Base-by-base conservation (phyloP, 2,113 vertebrate genomes). In the Gorilla gorilla region DNA sequence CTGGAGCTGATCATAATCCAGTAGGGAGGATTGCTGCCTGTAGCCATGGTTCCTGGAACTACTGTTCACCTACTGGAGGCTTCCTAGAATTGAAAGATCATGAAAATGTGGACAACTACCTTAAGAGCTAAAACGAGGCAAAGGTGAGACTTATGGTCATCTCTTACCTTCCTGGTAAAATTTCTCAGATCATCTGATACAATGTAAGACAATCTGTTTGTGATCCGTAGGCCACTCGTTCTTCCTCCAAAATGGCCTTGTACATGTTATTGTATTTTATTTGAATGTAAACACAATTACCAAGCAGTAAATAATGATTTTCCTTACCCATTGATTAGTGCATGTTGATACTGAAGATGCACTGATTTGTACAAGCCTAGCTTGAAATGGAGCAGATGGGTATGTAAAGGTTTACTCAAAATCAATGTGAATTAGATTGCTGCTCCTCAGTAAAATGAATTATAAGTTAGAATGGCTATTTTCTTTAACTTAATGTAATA, bases 251-350 rank as follows among this genome's bases (percentile, higher is more conserved):
- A 89, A 93, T 94, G 72, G 12, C 45, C 76, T 94, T 96, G 70
- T 11, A 90, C 64, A 16, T 94, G 96, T 94, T 90, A 55, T 64
- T 2, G 2, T 96, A 97, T 97, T 97, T 92, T 94, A 86, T 95
- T 98, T 88, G 64, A 97, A 95, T 92, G 50, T 80, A 93, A 97
- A 95, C n/a, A 81, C 92, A 72, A 40, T n/a, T 93, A 90, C 88
- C 91, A 61, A 95, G 40, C 78, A 89, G 78, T 96, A 98, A 97
- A 96, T 98, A 92, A 94, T 94, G 90, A 96, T 98, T 97, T 97
- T 95, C 57, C 1, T 64, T 98, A 97, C 64, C 27, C 70, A 96
- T 92, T 50, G 80, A 98, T 98, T 95, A 92, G 55, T 92, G 70
- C 80, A 57, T 85, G 93, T 38, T 93, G 96, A 90, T 93, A 80